Evolutionary conservation across 2,113 vertebrate species (phyloP).

Genomic region (Pampusana beccarii): DNA sequence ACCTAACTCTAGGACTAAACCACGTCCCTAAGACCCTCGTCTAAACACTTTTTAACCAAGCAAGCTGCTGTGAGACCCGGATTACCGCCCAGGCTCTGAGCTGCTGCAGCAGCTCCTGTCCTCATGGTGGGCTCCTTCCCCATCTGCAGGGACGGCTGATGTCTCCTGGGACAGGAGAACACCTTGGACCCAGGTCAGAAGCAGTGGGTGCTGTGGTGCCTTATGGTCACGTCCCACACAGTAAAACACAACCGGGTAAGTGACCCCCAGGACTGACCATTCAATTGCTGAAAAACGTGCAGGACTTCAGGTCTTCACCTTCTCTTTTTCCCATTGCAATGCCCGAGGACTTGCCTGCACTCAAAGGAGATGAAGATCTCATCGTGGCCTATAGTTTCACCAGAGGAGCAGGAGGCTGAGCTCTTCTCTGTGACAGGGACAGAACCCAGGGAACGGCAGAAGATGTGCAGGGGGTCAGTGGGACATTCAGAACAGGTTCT

Average conservation of each 20-base stretch:
- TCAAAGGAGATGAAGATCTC: background rate
- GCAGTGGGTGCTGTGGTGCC: fast-evolving
- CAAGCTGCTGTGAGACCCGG: background rate
- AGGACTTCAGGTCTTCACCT: background rate
- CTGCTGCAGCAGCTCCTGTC: background rate
- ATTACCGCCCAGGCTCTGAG: background rate
- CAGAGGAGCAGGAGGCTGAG: too few relatives aligned
- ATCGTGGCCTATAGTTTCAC: too few relatives aligned
- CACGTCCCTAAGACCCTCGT: too few relatives aligned
- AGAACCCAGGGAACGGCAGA: too few relatives aligned
- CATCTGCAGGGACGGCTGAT: too few relatives aligned
- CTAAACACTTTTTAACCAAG: background rate
- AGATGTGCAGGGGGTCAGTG: too few relatives aligned
- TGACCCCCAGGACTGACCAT: fast-evolving
- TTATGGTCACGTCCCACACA: background rate
- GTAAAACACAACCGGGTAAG: background rate
- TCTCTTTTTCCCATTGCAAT: background rate
- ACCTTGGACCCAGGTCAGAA: background rate
- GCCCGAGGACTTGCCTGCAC: fast-evolving
- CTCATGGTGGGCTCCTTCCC: too few relatives aligned
- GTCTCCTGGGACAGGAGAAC: background rate
- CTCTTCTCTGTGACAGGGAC: too few relatives aligned
- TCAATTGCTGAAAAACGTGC: background rate
- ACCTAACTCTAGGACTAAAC: too few relatives aligned
- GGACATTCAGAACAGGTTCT: too few relatives aligned